These are phyloP conservation scores for Sorex fumeus DNA, from an alignment of 2,113 vertebrate species.

Conservation along the genomic window DNA sequence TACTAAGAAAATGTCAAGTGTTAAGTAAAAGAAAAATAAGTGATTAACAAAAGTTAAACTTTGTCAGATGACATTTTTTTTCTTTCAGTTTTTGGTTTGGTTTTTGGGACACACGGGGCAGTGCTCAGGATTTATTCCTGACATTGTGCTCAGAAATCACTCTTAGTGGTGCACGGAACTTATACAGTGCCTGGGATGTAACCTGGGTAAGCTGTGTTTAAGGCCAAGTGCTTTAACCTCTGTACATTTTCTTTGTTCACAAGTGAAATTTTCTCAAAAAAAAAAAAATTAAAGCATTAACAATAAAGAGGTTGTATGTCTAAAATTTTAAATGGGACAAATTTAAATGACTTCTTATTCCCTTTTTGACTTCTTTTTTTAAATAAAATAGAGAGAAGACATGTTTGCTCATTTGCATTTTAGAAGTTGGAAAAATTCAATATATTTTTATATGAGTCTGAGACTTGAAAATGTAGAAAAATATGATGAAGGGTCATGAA, in stretches of 20 bases:
- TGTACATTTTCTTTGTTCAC: background rate
- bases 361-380: background rate
- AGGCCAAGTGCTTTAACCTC: background rate
- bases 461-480: conserved; percentile 22
- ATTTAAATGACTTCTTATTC: background rate
- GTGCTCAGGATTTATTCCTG: too few relatives aligned
- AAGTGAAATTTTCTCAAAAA: background rate
- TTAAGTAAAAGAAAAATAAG: conserved; percentile 55
- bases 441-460: background rate
- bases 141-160: too few relatives aligned
- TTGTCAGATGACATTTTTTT: background rate
- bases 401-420: background rate
- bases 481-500: background rate
- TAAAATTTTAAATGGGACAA: background rate
- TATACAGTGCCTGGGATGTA: too few relatives aligned
- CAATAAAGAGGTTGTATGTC: background rate
- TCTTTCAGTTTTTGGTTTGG: too few relatives aligned
- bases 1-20: background rate
- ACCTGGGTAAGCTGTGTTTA: too few relatives aligned
- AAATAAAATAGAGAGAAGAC: background rate
- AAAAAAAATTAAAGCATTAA: background rate
- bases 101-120: too few relatives aligned
- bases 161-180: too few relatives aligned
- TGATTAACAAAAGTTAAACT: background rate
- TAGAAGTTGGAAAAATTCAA: background rate